These are phyloP conservation scores for Xanthorhoe spadicearia DNA, from an alignment of 2,888 invertebrate species.

Conservation along the genomic window DNA sequence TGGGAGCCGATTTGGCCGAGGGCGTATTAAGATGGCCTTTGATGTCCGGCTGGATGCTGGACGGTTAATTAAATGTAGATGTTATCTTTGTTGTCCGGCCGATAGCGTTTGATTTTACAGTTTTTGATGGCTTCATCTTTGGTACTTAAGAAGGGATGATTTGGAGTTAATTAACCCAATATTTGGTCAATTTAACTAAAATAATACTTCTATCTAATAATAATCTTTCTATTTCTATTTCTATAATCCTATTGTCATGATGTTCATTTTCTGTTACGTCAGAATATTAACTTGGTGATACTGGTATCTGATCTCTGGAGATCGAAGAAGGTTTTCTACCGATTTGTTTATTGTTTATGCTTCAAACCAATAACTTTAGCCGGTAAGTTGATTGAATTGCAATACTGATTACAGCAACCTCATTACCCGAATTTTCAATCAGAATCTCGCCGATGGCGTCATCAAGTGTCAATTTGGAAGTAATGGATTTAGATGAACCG, in stretches of 20 bases:
- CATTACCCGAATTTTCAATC: slow-evolving; percentile 42
- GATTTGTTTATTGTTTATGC: too few relatives aligned
- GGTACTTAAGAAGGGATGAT: slow-evolving; percentile 24
- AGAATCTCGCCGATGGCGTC: slow-evolving; percentile 30
- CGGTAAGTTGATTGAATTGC: not conserved
- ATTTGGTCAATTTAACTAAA: slow-evolving; percentile 7
- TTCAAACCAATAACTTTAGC: not conserved
- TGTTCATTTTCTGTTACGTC: not conserved
- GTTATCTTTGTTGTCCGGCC: slow-evolving; percentile 59
- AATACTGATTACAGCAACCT: slow-evolving; percentile 3
- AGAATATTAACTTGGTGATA: not conserved
- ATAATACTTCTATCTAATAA: too few relatives aligned
- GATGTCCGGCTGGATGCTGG: slow-evolving; percentile 56
- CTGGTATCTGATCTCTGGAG: too few relatives aligned
- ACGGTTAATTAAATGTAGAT: slow-evolving; percentile 72
- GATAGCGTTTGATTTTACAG: slow-evolving; percentile 53
- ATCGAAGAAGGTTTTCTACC: too few relatives aligned
- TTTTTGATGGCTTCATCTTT: slow-evolving; percentile 52
- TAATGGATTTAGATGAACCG: slow-evolving; percentile 63
- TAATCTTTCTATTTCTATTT: too few relatives aligned
- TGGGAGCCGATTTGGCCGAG: slow-evolving; percentile 74
- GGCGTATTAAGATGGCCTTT: slow-evolving; percentile 82
- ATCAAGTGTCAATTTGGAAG: slow-evolving; percentile 36
- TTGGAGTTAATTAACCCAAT: slow-evolving; percentile 17
- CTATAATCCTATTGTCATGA: not conserved